Base-by-base conservation (phyloP, 1,140 invertebrate genomes). In the Lerema accius region DNA sequence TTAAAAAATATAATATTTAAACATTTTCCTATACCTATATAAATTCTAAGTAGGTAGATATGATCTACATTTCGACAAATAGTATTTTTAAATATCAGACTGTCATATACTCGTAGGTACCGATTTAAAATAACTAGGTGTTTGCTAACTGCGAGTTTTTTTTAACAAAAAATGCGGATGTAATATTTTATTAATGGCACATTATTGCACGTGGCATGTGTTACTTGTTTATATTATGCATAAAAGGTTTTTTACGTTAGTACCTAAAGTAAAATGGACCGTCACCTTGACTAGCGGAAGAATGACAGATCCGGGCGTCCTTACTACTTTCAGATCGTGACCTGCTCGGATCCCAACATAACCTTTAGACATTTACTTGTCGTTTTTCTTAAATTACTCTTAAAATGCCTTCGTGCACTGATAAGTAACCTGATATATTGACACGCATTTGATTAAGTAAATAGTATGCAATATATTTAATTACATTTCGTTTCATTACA, bases 251-350 rank as follows among this genome's bases (percentile, higher is more conserved):
- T 53, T 40, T 53, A 37, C 46, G 6, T 26, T 16, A 16, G 11
- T 9, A 6, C 14, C 55, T 4, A 23, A 58, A 46, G 40, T 37
- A 64, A 65, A 65, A 50, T 65, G 53, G 32, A 65, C 55, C 35
- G 40, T 82, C 71, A 79, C 86, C 84, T 89, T 87, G 82, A 80
- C 76, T 79, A 67, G 69, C 84, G 84, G 84, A 87, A 85, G 84
- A 74, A 66, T 56, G 67, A 68, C 62, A 62, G 58, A 67, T 63
- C 74, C 77, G 58, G 74, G 70, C 72, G 80, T 83, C 83, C 83
- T 86, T 85, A 86, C 70, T 64, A 77, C 79, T 82, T 82, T 86
- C 83, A 81, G 73, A 73, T 69, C 65, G 70, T 71, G 71, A 71
- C 71, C 63, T 65, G 63, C 11, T 63, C 67, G 60, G 69, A 65